Conservation (phyloP, 2,797 vertebrate species). For the Orestias chungarensis region DNA sequence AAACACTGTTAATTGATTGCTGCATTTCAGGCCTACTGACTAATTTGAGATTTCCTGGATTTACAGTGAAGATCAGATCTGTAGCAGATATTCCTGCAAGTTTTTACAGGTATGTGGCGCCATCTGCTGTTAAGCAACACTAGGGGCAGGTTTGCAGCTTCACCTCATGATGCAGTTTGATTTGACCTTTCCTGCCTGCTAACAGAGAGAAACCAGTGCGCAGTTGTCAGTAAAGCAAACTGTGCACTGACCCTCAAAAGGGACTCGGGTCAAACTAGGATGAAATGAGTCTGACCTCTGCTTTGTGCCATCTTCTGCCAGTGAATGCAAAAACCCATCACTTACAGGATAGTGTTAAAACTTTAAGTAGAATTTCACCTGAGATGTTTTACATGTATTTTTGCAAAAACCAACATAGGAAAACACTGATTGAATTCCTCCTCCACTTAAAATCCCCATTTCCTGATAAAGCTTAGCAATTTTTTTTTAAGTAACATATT, state of each 20-base stretch:
- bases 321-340: neutral
- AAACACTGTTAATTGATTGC: no score
- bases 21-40: conserved; percentile 2
- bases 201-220: neutral
- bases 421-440: neutral
- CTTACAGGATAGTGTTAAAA: neutral
- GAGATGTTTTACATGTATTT: neutral
- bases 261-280: neutral
- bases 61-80: neutral
- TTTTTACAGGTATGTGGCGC: conserved; percentile 38
- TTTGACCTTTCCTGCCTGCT: neutral
- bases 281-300: neutral
- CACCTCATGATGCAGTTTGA: neutral
- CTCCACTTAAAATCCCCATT: no score
- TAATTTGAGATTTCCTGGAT: neutral
- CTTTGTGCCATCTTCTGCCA: neutral
- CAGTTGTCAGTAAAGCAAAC: neutral
- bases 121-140: conserved; percentile 61
- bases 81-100: neutral
- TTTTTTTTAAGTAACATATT: no score
- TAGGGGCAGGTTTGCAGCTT: neutral
- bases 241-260: neutral
- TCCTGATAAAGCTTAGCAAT: no score
- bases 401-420: neutral
- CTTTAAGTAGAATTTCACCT: no score